These are phyloP conservation scores for Sardina pilchardus DNA, from an alignment of 2,113 vertebrate species.

Conservation along the genomic window DNA sequence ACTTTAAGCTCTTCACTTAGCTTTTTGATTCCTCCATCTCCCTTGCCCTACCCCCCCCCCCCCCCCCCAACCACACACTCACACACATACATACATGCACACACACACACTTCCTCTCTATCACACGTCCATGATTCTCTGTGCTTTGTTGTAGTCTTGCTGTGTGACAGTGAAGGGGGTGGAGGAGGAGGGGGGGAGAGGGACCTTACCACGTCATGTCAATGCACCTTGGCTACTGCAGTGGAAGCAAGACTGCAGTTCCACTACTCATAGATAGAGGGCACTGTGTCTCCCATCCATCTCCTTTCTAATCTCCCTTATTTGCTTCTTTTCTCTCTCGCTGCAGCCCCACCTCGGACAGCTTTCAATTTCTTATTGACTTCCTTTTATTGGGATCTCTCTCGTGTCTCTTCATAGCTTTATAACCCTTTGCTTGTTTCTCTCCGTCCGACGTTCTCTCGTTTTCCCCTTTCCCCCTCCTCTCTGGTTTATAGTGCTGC, in stretches of 20 bases:
- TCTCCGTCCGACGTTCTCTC: background rate
- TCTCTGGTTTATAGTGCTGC: background rate
- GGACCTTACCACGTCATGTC: background rate
- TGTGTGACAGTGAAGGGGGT: background rate
- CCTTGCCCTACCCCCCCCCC: background rate
- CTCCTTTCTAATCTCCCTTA: background rate
- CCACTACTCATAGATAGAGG: conserved; percentile 6
- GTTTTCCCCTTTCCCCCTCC: background rate
- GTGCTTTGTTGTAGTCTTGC: background rate
- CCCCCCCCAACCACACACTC: background rate
- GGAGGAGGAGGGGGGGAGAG: background rate
- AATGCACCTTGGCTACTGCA: conserved; percentile 3
- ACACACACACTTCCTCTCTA: background rate
- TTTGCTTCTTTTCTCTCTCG: background rate
- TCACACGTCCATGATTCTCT: background rate
- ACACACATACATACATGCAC: background rate
- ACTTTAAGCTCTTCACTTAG: background rate
- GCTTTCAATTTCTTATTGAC: conserved; percentile 13
- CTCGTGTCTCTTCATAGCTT: conserved; percentile 12
- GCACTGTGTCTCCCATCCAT: background rate
- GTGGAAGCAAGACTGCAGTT: background rate
- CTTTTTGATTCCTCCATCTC: background rate
- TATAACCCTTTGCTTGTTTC: background rate
- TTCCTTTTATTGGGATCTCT: background rate
- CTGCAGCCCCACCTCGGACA: background rate